phyloP scores from a whole-genome alignment of 2,888 invertebrate species.

The Marasmarcha lunaedactyla region DNA sequence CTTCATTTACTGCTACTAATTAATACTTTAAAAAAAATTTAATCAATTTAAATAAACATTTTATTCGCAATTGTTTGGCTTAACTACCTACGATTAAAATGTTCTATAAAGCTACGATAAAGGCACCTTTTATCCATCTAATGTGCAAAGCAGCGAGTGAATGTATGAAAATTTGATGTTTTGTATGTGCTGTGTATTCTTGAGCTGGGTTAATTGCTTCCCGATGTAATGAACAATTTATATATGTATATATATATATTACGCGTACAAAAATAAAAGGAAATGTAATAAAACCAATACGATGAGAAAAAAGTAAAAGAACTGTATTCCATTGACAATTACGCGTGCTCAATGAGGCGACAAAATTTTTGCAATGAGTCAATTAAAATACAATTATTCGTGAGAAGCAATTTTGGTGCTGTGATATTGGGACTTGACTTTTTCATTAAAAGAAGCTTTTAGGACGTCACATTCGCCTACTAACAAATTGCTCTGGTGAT shows the following conservation, averaged over 20 bases:
- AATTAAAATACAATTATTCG: constrained; percentile 44
- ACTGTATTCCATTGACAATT: constrained; percentile 26
- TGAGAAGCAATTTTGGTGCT: constrained; percentile 54
- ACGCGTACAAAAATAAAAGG: constrained; percentile 16
- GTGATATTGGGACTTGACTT: constrained; percentile 35
- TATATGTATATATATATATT: constrained; percentile 13
- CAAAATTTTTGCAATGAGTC: constrained; percentile 29
- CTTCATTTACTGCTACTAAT: too few relatives aligned
- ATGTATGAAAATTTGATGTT: constrained; percentile 43
- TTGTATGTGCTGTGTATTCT: constrained; percentile 63
- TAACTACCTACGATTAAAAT: too few relatives aligned
- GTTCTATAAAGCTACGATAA: too few relatives aligned
- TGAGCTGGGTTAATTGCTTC: constrained; percentile 48
- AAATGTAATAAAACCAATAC: too few relatives aligned
- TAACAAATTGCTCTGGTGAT: constrained; percentile 56
- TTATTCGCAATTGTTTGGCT: too few relatives aligned
- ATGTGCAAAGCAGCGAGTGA: too few relatives aligned
- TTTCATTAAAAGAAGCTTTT: constrained; percentile 55
- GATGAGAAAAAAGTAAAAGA: constrained; percentile 16
- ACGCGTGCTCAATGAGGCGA: constrained; percentile 30
- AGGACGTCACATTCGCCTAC: constrained; percentile 64
- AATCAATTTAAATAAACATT: too few relatives aligned
- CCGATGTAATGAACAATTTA: constrained; percentile 43
- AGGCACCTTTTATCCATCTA: too few relatives aligned
- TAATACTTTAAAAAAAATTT: too few relatives aligned